Conservation (phyloP, 2,113 vertebrate species). For the Oryzias melastigma region DNA sequence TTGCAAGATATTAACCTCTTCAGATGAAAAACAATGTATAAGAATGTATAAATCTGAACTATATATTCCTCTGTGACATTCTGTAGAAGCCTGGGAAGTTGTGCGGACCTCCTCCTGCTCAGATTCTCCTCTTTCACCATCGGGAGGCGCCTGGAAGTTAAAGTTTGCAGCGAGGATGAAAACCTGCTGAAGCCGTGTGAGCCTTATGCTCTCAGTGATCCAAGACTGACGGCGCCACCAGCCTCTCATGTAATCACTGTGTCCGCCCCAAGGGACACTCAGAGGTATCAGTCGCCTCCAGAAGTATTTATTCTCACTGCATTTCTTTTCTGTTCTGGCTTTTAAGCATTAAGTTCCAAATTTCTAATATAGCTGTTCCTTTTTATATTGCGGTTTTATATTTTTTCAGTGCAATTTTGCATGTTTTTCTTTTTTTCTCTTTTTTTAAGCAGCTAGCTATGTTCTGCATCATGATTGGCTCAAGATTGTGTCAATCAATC, state of each 20-base stretch:
- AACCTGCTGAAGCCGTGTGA: conserved; percentile 70
- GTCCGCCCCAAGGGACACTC: conserved; percentile 28
- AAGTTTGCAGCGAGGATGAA: conserved; percentile 78
- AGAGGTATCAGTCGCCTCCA: conserved; percentile 33
- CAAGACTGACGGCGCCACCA: background rate
- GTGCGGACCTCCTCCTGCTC: conserved; percentile 87
- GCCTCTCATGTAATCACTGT: conserved; percentile 60
- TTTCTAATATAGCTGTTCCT: too few relatives aligned
- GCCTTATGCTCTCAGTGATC: conserved; percentile 42
- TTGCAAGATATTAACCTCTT: too few relatives aligned
- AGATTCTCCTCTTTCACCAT: conserved; percentile 86
- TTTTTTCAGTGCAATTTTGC: too few relatives aligned
- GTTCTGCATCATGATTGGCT: too few relatives aligned
- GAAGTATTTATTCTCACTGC: too few relatives aligned
- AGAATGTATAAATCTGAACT: background rate
- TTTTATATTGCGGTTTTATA: too few relatives aligned
- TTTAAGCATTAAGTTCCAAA: too few relatives aligned
- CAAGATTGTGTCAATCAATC: too few relatives aligned
- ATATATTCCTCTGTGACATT: background rate
- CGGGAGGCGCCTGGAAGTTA: conserved; percentile 82
- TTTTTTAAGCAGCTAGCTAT: too few relatives aligned
- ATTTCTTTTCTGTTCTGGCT: too few relatives aligned
- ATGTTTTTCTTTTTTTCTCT: too few relatives aligned
- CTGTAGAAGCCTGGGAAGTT: conserved; percentile 82
- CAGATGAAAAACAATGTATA: background rate